Base-by-base conservation (phyloP, 2,113 vertebrate genomes). In the Vulpes ferrilata region DNA sequence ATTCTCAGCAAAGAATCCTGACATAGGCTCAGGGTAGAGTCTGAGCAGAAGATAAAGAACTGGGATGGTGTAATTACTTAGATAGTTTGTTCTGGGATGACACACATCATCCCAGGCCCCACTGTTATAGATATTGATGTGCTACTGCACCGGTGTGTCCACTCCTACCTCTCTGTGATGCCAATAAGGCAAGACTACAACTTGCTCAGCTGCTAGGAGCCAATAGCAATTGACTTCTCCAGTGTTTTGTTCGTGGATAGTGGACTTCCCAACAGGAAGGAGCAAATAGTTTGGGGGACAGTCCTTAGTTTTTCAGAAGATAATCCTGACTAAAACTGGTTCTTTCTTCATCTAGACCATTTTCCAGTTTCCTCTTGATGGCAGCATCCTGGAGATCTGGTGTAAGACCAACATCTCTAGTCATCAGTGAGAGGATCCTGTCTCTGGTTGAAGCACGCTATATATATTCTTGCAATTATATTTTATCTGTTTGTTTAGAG, bases 21-120 rank as follows among this genome's bases (percentile, higher is more conserved):
- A 6, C 11, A 53, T 13, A 11, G 23, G 5, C 0, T 22, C 4
- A 64, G 0, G 16, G 5, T 53, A 78, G 30, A 3, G 5, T 60
- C 9, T 71, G 32, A 85, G 53, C 11, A 38, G 27, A 65, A 71
- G 13, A 53, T 4, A 65, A 87, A 55, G 4, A 90, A 35, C 13
- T 20, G 3, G 16, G 64, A 13, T 43, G 7, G 25, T 32, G 1
- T 53, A 74, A 20, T 27, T 82, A 22, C 11, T 87, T n/a, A 15
- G 8, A 60, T 74, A 43, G 0, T 27, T 1, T 32, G 1, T 57
- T 82, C 53, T 71, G 0, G 4, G 13, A 48, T 35, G 15, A 55
- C 13, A 22, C 2, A 67, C 11, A 11, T 10, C 11, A 48, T 55
- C 15, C 92, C 83, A 87, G 1, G 25, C 59, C 79, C 25, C 13